Percentiles rank a stretch among this genome's conserved stretches.
Conservation (phyloP, 2,113 vertebrate species). For the Thryonomys swinderianus region DNA sequence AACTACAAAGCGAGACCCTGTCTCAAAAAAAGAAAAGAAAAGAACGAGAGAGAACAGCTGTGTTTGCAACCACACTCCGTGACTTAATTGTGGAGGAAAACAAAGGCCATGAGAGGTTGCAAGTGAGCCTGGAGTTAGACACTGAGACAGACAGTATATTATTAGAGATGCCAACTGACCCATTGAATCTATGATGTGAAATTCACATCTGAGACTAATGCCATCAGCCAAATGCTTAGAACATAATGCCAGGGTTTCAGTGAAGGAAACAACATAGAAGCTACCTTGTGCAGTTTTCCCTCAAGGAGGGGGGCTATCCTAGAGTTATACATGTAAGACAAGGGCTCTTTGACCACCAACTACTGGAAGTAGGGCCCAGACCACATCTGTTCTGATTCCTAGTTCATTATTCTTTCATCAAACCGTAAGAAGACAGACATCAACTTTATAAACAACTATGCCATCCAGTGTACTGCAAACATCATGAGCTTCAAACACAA, state of each 20-base stretch:
- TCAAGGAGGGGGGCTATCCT: not conserved
- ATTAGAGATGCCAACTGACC: not conserved
- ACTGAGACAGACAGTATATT: not conserved
- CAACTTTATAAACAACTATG: not conserved
- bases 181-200: not conserved
- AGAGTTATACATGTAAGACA: not conserved
- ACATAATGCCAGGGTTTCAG: not conserved
- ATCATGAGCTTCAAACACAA: not conserved
- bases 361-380: not conserved
- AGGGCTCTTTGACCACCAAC: not conserved
- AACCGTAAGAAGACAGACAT: not conserved
- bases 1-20: too few relatives aligned
- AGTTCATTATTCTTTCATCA: not conserved
- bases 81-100: not conserved
- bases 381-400: not conserved
- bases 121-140: not conserved
- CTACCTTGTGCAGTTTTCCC: not conserved
- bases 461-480: not conserved
- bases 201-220: not conserved
- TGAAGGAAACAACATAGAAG: not conserved
- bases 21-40: too few relatives aligned
- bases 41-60: too few relatives aligned
- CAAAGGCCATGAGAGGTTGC: not conserved
- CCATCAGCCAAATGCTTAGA: not conserved
- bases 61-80: not conserved